Evolutionary conservation across 2,888 invertebrate genomes (phyloP), one percentile per base, ranked within the genome.

Genomic region (Acanthopleura granulata): DNA sequence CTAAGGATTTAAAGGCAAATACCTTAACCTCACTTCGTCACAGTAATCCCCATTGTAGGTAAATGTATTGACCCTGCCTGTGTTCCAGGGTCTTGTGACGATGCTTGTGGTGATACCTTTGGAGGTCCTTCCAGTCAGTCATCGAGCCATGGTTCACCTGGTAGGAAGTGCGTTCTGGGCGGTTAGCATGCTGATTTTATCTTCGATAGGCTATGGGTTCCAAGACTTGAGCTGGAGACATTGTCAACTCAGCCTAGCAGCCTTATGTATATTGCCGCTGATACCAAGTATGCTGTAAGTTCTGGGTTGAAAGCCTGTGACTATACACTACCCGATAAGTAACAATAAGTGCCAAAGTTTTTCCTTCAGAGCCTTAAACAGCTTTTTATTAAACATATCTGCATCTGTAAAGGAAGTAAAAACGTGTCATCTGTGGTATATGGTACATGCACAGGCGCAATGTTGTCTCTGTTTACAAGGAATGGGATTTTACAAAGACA

Each of bases 61-160:
- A 40, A 9, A n/a, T n/a, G 9, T 40, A 40, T 40, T 9, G 3
- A 40, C 3, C 3, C 40, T 40, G 40, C 9, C 4, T 40, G 4
- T 66, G 3, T 1, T 25, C 6, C 25, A 66, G 66, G 9, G 66
- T 66, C 66, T 22, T 1, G 66, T 66, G 66, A 66, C 66, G 16
- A 66, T 66, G 66, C 6, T 62, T 14, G 22, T 22, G 22, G 62
- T 66, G 15, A 66, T 66, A 27, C 66, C 66, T 27, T 27, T 66
- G 66, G 66, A 66, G 29, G 25, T 66, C 6, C 25, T 66, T 22
- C 66, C 66, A 3, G 25, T 25, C 18, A 27, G 14, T 15, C 29
- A 66, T 27, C 66, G 66, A 6, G 66, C 66, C 18, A 27, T 27
- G 27, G 66, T 66, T 27, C 29, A 22, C 25, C 29, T 66, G 18